Evolutionary conservation across 1,140 invertebrate species (phyloP).

Genomic region (Tyrophagus putrescentiae): DNA sequence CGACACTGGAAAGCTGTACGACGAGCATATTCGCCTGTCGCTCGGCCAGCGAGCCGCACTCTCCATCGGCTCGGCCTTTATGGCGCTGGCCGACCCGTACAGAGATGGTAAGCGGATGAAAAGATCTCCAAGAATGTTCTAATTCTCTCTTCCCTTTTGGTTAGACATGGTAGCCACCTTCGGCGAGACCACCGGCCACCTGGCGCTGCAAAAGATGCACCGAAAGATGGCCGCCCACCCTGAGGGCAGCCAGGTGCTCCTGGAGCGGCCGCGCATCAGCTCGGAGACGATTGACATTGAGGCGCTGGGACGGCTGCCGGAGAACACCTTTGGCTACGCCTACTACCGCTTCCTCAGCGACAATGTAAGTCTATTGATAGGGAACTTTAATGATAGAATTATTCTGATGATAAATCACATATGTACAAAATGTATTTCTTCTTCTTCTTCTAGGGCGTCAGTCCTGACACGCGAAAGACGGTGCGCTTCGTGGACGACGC

Average conservation of each 20-base stretch:
- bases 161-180: conserved; percentile 83
- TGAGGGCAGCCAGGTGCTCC: conserved; percentile 56
- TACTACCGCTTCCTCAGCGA: conserved; percentile 65
- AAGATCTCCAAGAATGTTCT: not conserved
- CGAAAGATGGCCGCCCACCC: conserved; percentile 47
- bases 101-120: conserved; percentile 30
- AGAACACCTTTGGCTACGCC: conserved; percentile 61
- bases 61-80: conserved; percentile 49
- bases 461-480: conserved; percentile 68
- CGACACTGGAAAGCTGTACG: conserved; percentile 28
- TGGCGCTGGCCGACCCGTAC: conserved; percentile 30
- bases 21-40: conserved; percentile 52
- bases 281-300: conserved; percentile 61
- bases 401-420: not conserved
- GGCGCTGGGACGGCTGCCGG: conserved; percentile 50
- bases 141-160: conserved; percentile 23
- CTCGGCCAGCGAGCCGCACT: conserved; percentile 57
- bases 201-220: conserved; percentile 49
- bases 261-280: conserved; percentile 69
- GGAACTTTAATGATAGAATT: conserved; percentile 16
- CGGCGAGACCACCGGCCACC: conserved; percentile 67
- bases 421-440: too few relatives aligned
- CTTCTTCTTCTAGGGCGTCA: conserved; percentile 52
- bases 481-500: conserved; percentile 83
- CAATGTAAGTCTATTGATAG: conserved; percentile 39